A percentile compares a stretch with the other conserved stretches of the same genome.
Conservation (phyloP, 2,888 invertebrate genomes). For the Volucella bombylans region DNA sequence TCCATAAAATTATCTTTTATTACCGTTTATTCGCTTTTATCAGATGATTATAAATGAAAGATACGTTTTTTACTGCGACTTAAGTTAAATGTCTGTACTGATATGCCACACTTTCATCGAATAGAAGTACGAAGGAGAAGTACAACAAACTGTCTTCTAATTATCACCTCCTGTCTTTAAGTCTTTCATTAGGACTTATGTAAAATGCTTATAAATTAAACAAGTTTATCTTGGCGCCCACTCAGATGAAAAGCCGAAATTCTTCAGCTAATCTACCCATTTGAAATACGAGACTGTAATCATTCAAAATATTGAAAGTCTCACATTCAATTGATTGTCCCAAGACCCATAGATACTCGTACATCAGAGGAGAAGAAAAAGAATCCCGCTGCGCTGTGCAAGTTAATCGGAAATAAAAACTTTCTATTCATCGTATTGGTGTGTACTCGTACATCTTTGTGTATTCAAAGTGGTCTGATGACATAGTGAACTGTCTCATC, state of each 20-base stretch:
- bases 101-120: background rate
- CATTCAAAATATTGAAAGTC: constrained; percentile 25
- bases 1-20: constrained; percentile 36
- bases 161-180: constrained; percentile 14
- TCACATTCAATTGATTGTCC: background rate
- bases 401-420: constrained; percentile 30
- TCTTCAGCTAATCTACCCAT: constrained; percentile 35
- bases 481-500: background rate
- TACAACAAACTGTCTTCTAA: constrained; percentile 11
- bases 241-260: constrained; percentile 23
- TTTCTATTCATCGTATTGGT: constrained; percentile 23
- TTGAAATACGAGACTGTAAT: constrained; percentile 32
- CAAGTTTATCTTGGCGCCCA: constrained; percentile 53
- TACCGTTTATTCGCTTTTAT: constrained; percentile 4
- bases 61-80: background rate
- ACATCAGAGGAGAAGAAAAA: background rate
- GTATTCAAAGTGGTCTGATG: background rate
- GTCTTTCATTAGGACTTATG: constrained; percentile 35
- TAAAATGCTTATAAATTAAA: constrained; percentile 33
- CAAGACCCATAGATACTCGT: background rate
- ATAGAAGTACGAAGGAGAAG: background rate
- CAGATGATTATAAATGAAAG: constrained; percentile 1
- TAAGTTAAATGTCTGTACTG: background rate
- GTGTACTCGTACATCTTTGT: background rate
- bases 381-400: constrained; percentile 43